Conservation (phyloP, 37 sponge, comb jelly and placozoan species). For the Axinella damicornis region DNA sequence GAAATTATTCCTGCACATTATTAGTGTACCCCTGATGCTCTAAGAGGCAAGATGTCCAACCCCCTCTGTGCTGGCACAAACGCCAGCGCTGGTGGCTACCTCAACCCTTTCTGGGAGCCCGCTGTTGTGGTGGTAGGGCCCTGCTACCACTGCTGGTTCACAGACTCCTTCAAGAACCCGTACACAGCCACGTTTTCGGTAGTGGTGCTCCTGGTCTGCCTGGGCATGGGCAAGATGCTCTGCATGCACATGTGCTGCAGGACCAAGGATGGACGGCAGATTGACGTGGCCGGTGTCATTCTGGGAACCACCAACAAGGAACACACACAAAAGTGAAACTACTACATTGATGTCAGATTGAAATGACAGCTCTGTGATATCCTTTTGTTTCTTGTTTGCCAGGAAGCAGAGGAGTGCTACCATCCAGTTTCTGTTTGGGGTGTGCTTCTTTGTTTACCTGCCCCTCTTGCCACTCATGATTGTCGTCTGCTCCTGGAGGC, state of each 20-base stretch:
- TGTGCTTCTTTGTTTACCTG: conserved; percentile 83
- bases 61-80: not conserved
- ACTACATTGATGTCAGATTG: not conserved
- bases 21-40: no score
- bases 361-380: not conserved
- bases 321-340: conserved; percentile 68
- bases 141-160: conserved; percentile 85
- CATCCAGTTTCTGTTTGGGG: conserved; percentile 82
- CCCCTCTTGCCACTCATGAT: conserved; percentile 77
- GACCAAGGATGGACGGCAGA: conserved; percentile 70
- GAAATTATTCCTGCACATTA: no score
- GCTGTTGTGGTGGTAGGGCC: conserved; percentile 26
- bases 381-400: not conserved
- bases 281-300: conserved; percentile 75
- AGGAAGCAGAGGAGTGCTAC: conserved; percentile 74
- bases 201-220: conserved; percentile 45
- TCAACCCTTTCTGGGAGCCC: conserved; percentile 56
- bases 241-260: conserved; percentile 61
- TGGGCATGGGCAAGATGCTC: conserved; percentile 87
- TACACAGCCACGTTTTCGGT: conserved; percentile 36
- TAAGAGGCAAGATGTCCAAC: not conserved
- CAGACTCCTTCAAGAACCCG: conserved; percentile 70
- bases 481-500: conserved; percentile 71
- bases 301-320: conserved; percentile 64
- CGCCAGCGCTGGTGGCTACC: not conserved